A percentile compares a stretch with the other conserved stretches of the same genome.
Conservation (phyloP, 2,888 invertebrate species). For the Leucophenga maculata region DNA sequence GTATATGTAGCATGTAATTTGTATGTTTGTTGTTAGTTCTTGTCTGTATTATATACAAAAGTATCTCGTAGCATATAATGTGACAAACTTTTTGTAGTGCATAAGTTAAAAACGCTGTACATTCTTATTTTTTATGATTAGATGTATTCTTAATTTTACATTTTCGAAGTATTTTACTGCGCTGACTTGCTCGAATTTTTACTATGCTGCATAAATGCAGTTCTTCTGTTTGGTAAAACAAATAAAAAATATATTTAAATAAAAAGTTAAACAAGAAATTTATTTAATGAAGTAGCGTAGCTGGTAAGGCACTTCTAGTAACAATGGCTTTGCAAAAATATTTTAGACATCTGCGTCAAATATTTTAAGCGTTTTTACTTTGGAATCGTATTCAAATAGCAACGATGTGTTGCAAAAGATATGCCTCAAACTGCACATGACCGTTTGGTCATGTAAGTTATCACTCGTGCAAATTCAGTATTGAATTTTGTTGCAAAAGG, state of each 20-base stretch:
- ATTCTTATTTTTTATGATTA: neutral
- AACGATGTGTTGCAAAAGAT: no score
- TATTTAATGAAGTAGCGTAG: no score
- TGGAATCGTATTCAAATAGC: no score
- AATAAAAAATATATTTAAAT: neutral
- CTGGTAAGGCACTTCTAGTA: no score
- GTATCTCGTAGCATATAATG: neutral
- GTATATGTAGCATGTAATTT: neutral
- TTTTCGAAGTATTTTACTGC: neutral
- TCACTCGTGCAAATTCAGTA: no score
- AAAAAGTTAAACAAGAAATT: neutral
- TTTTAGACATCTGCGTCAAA: no score
- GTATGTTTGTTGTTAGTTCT: neutral
- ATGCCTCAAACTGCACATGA: no score
- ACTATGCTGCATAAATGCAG: neutral
- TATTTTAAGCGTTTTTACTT: no score
- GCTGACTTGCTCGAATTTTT: constrained; percentile 1
- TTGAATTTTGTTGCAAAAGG: no score
- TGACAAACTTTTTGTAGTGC: no score
- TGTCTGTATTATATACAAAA: neutral
- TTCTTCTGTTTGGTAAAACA: neutral
- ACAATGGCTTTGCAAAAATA: no score
- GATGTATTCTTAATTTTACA: neutral
- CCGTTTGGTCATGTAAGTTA: no score
- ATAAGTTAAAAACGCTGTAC: neutral